Percentiles rank a stretch among this genome's conserved stretches.
These are phyloP conservation scores for Spilarctia lutea DNA, from an alignment of 2,888 invertebrate genomes.

Conservation along the genomic window DNA sequence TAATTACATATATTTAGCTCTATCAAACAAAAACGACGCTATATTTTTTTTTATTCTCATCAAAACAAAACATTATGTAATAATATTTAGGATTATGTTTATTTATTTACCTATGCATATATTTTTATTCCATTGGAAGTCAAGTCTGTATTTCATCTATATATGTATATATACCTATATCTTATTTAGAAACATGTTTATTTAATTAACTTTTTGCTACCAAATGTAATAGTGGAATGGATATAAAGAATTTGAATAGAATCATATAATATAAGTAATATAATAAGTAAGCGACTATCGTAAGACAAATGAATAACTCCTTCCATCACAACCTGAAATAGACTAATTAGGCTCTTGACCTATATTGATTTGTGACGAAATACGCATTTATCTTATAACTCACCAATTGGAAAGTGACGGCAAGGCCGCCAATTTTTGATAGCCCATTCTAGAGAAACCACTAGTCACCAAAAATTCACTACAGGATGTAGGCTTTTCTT, in stretches of 20 bases:
- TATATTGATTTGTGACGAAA: no score
- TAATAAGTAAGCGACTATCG: no score
- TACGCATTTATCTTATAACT: neutral
- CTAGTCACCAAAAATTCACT: no score
- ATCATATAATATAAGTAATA: no score
- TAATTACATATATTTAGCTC: no score
- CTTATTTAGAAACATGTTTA: neutral
- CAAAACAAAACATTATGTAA: neutral
- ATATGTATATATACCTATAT: neutral
- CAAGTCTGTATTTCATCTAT: neutral
- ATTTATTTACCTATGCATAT: neutral
- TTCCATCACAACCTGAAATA: no score
- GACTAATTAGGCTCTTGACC: no score
- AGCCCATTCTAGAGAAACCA: neutral
- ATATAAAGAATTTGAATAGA: neutral
- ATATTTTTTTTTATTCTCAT: no score
- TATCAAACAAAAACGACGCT: no score
- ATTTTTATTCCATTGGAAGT: neutral
- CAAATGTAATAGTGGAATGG: neutral
- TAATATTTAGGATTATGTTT: neutral
- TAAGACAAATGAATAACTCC: neutral
- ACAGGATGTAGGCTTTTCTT: no score
- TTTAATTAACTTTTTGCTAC: neutral
- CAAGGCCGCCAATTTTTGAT: neutral
- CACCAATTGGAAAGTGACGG: neutral